Base-by-base conservation (phyloP, 2,888 invertebrate species). In the Ophion ellenae region DNA sequence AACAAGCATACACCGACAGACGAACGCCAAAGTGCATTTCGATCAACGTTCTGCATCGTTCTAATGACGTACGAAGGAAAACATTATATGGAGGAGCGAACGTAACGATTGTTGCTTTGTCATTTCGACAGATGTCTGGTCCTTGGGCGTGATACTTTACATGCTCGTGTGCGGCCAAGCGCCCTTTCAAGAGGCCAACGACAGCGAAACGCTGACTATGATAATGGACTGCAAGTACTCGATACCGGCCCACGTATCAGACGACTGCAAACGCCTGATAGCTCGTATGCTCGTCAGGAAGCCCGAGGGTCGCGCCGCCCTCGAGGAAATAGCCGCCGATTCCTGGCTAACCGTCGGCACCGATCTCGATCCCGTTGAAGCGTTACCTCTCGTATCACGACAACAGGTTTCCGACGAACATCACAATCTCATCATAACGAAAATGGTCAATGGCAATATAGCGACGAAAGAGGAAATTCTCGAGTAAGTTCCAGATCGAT, bases 141-240 rank as follows among this genome's bases (percentile, higher is more conserved):
- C 99, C 7, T 95, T 99, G 83, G 99, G 99, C 83, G 99, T 99
- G 20, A 99, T 99, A 92, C 95, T 99, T 67, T 99, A 98, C 95
- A 99, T 99, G 99, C 95, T 99, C 92, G 99, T 99, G 6, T 98
- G 98, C 94, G 99, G 99, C 7, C 97, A 98, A 93, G 97, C 99
- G 57, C 99, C 99, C 7, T 99, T 99, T 94, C 99, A 99, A 95
- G 99, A 99, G 95, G 99, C 99, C 47, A 99, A 99, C 94, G 99
- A 99, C 94, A 99, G 99, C 91, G 99, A 99, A 95, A 99, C 99
- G 0, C 95, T 99, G 80, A 99, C 99, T 47, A 99, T 99, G 98
- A 99, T 99, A 89, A 98, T 99, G 98, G 99, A 99, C 94, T 99
- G 99, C 95, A 99, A 99, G 95, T 99, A 99, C 94, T 97, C 97